Conservation (phyloP, 1,140 invertebrate genomes). For the Zaprionus taronus region DNA sequence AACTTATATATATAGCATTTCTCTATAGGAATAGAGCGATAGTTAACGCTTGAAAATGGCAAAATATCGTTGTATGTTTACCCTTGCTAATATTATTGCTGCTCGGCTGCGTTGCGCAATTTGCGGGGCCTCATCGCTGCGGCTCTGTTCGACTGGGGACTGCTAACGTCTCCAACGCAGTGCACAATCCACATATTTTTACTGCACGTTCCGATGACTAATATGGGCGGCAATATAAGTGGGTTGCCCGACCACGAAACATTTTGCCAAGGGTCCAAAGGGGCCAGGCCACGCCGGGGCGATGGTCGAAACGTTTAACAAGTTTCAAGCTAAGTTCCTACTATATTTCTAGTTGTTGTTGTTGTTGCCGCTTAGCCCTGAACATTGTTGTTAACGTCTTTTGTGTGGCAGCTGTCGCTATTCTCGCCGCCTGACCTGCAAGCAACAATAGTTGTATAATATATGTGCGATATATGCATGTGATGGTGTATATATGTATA, state of each 20-base stretch:
- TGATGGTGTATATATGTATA: not conserved
- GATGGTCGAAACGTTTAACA: slow-evolving; percentile 73
- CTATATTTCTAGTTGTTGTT: slow-evolving; percentile 1
- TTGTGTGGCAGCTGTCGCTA: slow-evolving; percentile 48
- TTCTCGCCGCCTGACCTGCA: slow-evolving; percentile 49
- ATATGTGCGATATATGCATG: slow-evolving; percentile 19
- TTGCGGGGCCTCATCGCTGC: slow-evolving; percentile 33
- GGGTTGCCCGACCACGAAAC: slow-evolving; percentile 24
- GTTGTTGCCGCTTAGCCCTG: slow-evolving; percentile 43
- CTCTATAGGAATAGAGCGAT: not conserved
- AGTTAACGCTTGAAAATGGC: slow-evolving; percentile 4
- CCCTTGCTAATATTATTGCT: slow-evolving; percentile 21
- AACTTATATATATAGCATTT: not conserved
- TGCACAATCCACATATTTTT: slow-evolving; percentile 24
- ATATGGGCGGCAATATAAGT: slow-evolving; percentile 24
- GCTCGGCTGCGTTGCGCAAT: slow-evolving; percentile 35
- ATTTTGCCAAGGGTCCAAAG: slow-evolving; percentile 22
- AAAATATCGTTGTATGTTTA: not conserved
- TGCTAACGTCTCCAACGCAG: not conserved
- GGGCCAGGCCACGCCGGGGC: slow-evolving; percentile 6
- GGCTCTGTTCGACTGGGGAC: slow-evolving; percentile 32
- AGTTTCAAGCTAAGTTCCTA: slow-evolving; percentile 16
- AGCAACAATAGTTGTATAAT: slow-evolving; percentile 52
- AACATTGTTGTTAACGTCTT: slow-evolving; percentile 43
- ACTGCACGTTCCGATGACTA: slow-evolving; percentile 37